A percentile compares a stretch with the other conserved stretches of the same genome.
phyloP scores from a whole-genome alignment of 2,113 vertebrate genomes.

The Acanthochromis polyacanthus region DNA sequence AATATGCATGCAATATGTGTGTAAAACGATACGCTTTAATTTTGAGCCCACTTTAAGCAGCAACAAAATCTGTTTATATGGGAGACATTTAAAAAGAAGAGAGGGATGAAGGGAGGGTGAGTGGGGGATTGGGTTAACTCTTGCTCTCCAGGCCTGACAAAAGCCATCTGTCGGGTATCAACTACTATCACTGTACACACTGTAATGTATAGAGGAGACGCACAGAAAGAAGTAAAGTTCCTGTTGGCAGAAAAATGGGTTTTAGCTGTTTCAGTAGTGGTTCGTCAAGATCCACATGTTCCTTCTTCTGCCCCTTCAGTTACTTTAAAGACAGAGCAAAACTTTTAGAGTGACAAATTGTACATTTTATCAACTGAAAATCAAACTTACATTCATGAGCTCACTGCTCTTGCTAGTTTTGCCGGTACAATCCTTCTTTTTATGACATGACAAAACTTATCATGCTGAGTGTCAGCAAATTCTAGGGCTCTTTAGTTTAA shows the following conservation, averaged over 20 bases:
- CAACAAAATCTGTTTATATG: constrained; percentile 97
- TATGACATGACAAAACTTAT: too few relatives aligned
- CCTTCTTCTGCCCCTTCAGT: too few relatives aligned
- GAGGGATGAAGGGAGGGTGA: constrained; percentile 60
- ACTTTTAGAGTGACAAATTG: too few relatives aligned
- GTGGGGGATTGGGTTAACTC: constrained; percentile 82
- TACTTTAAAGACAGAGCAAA: too few relatives aligned
- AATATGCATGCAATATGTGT: constrained; percentile 99
- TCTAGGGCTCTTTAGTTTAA: too few relatives aligned
- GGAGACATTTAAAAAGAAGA: constrained; percentile 91
- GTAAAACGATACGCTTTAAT: constrained; percentile 99
- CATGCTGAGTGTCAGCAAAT: too few relatives aligned
- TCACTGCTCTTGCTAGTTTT: too few relatives aligned
- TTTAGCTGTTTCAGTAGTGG: background rate
- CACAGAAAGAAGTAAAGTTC: background rate
- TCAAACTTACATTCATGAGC: too few relatives aligned
- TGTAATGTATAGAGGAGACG: constrained; percentile 36
- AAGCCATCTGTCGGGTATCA: constrained; percentile 83
- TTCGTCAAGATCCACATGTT: background rate
- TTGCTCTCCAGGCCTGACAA: constrained; percentile 79
- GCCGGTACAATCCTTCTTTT: too few relatives aligned
- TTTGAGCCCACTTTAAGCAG: constrained; percentile 97
- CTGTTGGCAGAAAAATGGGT: background rate
- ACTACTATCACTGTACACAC: constrained; percentile 46
- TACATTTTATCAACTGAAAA: too few relatives aligned